phyloP scores from a whole-genome alignment of 2,888 invertebrate genomes.

The Nematopogon swammerdamellus region DNA sequence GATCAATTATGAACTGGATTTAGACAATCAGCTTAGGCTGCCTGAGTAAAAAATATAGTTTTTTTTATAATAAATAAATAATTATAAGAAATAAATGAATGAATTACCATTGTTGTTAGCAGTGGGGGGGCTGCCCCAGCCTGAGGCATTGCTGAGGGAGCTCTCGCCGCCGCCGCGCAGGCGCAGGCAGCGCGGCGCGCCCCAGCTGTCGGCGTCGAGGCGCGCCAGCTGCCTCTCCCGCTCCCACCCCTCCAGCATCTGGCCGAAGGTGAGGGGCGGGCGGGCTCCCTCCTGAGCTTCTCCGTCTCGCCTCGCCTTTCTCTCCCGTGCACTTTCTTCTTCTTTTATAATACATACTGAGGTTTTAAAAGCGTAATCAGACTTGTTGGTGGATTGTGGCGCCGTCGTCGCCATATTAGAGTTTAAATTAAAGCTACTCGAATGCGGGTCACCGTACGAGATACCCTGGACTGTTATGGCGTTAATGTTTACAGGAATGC shows the following conservation, averaged over 20 bases:
- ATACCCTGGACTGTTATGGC: slow-evolving; percentile 61
- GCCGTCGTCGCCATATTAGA: slow-evolving; percentile 54
- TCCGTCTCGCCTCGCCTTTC: neutral
- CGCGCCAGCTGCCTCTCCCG: slow-evolving; percentile 19
- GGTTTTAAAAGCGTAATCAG: slow-evolving; percentile 61
- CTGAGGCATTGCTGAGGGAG: slow-evolving; percentile 72
- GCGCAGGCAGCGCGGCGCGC: slow-evolving; percentile 59
- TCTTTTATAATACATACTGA: slow-evolving; percentile 49
- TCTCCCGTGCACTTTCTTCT: neutral
- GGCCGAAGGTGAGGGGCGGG: slow-evolving; percentile 35
- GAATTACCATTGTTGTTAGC: slow-evolving; percentile 62
- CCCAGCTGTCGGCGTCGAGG: slow-evolving; percentile 47
- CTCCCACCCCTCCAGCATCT: slow-evolving; percentile 40
- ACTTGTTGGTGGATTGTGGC: slow-evolving; percentile 58
- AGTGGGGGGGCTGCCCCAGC: slow-evolving; percentile 75
- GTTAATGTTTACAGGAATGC: slow-evolving; percentile 59
- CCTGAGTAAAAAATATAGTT: too few species aligned
- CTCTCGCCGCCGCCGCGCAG: slow-evolving; percentile 79
- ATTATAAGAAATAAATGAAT: too few species aligned
- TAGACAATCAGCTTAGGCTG: too few species aligned
- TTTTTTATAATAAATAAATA: too few species aligned
- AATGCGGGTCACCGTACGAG: slow-evolving; percentile 59
- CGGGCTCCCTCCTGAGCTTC: neutral
- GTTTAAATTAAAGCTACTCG: slow-evolving; percentile 59
- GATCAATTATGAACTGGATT: too few species aligned